Evolutionary conservation across 2,888 invertebrate genomes (phyloP).

Genomic region (Brenthis hecate): DNA sequence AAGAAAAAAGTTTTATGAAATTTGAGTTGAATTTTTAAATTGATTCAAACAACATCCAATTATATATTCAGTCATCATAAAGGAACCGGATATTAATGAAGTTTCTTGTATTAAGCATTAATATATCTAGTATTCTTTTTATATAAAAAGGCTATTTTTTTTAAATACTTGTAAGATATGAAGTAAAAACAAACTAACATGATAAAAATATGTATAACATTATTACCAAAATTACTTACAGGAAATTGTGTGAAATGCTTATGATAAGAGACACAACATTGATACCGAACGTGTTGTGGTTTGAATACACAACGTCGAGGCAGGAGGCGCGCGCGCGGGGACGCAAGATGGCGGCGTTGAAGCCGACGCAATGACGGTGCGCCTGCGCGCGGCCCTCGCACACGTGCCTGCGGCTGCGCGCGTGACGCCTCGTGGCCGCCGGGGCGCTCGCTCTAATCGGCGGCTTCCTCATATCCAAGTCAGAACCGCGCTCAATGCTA

Average conservation of each 20-base stretch:
- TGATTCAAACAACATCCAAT: no score
- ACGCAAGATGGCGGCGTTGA: constrained; percentile 90
- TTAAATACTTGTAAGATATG: no score
- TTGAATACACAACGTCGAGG: constrained; percentile 94
- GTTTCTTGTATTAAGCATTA: no score
- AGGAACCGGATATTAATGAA: no score
- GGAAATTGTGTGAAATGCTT: constrained; percentile 92
- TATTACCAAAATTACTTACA: constrained; percentile 62
- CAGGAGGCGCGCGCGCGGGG: constrained; percentile 91
- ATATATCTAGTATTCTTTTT: no score
- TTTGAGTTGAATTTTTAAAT: no score
- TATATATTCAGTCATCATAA: no score
- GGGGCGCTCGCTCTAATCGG: constrained; percentile 65
- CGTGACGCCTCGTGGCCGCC: constrained; percentile 74
- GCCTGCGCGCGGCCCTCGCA: constrained; percentile 64
- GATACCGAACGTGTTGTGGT: constrained; percentile 96
- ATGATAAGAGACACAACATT: constrained; percentile 93
- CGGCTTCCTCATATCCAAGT: constrained; percentile 58
- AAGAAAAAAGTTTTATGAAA: no score
- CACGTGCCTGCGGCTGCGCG: constrained; percentile 61
- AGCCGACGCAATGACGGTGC: constrained; percentile 90
- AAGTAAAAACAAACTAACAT: no score
- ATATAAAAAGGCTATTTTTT: no score
- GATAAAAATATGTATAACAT: background rate
- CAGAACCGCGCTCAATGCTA: constrained; percentile 52